phyloP scores from a whole-genome alignment of 2,113 vertebrate species.

The Athene noctua region DNA sequence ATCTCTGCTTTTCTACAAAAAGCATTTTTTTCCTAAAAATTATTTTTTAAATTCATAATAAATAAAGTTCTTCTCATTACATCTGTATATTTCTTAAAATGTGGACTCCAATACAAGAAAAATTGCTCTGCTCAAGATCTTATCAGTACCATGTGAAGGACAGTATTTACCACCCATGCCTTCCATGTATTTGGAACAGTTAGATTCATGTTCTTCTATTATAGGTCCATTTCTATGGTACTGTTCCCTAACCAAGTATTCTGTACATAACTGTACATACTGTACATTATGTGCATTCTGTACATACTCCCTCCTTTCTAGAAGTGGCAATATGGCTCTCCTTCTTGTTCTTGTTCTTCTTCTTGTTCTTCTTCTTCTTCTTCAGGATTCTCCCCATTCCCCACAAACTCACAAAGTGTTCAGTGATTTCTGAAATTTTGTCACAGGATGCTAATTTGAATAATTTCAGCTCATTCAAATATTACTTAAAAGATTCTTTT shows the following conservation, averaged over 20 bases:
- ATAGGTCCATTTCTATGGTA: neutral
- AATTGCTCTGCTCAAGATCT: neutral
- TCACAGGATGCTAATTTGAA: neutral
- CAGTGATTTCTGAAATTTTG: neutral
- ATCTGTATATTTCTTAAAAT: neutral
- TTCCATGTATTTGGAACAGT: neutral
- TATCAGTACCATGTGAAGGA: neutral
- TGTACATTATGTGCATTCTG: too few species aligned
- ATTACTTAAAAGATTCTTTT: neutral
- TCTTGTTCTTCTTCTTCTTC: neutral
- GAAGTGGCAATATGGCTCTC: neutral
- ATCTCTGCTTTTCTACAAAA: neutral
- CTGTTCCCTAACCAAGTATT: neutral
- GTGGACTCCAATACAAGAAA: neutral
- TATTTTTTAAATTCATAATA: neutral
- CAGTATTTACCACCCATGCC: neutral
- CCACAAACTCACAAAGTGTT: neutral
- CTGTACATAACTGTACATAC: neutral
- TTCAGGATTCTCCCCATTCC: neutral
- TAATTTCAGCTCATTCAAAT: neutral
- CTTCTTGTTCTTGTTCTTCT: neutral
- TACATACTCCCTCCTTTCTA: neutral
- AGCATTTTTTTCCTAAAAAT: neutral
- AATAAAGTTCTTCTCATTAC: neutral
- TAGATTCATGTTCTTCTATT: neutral